Conservation (phyloP, 1,140 invertebrate species). For the Chironomus striatipennis region DNA sequence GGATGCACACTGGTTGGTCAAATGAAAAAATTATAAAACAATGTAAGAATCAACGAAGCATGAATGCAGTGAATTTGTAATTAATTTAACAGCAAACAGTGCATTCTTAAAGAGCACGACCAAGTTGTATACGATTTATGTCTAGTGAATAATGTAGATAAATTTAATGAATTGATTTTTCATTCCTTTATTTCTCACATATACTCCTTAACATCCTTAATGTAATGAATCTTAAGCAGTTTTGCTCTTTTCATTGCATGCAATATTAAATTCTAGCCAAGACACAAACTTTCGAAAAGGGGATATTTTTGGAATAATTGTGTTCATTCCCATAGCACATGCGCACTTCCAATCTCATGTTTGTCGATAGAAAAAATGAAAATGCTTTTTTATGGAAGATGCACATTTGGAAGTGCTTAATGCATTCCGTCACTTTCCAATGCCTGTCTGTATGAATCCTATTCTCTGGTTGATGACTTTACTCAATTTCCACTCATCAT, state of each 20-base stretch:
- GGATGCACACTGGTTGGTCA: too few relatives aligned
- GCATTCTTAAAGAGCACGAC: too few relatives aligned
- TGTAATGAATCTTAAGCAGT: too few relatives aligned
- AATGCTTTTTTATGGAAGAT: background rate
- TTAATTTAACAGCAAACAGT: too few relatives aligned
- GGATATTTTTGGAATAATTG: background rate
- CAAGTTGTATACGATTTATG: too few relatives aligned
- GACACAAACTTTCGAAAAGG: background rate
- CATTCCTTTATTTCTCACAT: too few relatives aligned
- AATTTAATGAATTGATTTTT: too few relatives aligned
- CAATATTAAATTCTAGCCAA: background rate
- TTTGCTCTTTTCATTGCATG: background rate
- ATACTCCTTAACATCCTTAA: too few relatives aligned
- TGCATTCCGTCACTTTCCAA: background rate
- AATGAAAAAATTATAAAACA: too few relatives aligned
- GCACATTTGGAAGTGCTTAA: background rate
- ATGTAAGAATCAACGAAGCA: too few relatives aligned
- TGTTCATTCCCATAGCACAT: background rate
- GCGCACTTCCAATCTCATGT: background rate
- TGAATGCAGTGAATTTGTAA: too few relatives aligned
- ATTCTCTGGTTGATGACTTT: background rate
- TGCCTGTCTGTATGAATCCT: background rate
- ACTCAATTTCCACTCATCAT: slow-evolving; percentile 3
- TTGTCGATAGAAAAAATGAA: background rate
- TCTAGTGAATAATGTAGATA: too few relatives aligned